Evolutionary conservation across 2,113 vertebrate species (phyloP), one percentile per base, ranked within the genome.

Genomic region (Isurus oxyrinchus): DNA sequence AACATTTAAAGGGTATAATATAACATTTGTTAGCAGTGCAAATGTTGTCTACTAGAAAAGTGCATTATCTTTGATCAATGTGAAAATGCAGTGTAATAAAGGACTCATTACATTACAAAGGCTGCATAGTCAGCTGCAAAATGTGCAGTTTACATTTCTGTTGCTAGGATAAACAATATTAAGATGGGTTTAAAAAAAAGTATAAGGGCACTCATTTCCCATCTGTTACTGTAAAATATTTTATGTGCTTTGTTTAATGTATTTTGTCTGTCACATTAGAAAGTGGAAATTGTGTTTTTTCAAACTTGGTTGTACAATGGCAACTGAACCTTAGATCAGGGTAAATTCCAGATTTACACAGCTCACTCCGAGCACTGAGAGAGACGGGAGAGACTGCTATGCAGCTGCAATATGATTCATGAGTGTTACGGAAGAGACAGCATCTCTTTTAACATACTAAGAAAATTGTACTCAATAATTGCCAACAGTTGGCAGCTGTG

Each of bases 171-270:
- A 44, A 95, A 95, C 63, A 69, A 95, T 49, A 76, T 95, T 31
- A 95, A 72, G 49, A 55, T 76, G 49, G 94, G 49, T 95, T 49
- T 59, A 55, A 72, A 94, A 94, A 95, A 5, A 72, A 95, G 11
- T 49, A 67, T 40, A 95, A 72, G 88, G 49, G 25, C 44, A 21
- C 94, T 16, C 44, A 72, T 72, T 53, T 95, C 44, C 66, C 67
- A 95, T 95, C 90, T 95, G 94, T 95, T 76, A 69, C 25, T 72
- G 94, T 95, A 72, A 95, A 95, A 72, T 95, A 40, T 72, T 95
- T 72, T 35, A 13, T 55, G 49, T 95, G 94, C 67, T 72, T 72
- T 69, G 94, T 95, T 67, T 23, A 72, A 72, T 95, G 94, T 95
- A 67, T 95, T 95, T 69, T 44, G 63, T 95, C 94, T 95, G 94